Evolutionary conservation across 2,888 invertebrate genomes (phyloP).

Genomic region (Drosophila testacea): DNA sequence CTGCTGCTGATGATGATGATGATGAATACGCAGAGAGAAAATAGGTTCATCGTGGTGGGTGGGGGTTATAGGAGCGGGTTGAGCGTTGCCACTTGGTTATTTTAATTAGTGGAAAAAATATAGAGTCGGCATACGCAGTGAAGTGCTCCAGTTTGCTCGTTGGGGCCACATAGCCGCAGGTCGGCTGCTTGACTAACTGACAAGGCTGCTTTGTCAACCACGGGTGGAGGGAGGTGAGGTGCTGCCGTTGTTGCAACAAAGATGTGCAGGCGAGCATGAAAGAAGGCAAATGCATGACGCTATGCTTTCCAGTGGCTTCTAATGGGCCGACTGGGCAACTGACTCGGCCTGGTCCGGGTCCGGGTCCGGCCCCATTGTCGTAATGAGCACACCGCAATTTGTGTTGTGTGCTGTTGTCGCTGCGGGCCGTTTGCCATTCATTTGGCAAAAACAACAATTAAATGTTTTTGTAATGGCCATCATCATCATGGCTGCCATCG

Average conservation of each 20-base stretch:
- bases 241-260: slow-evolving; percentile 53
- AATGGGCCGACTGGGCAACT: slow-evolving; percentile 46
- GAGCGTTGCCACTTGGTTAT: slow-evolving; percentile 72
- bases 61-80: slow-evolving; percentile 26
- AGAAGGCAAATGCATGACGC: slow-evolving; percentile 66
- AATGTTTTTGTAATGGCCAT: slow-evolving; percentile 80
- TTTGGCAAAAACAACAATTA: slow-evolving; percentile 79
- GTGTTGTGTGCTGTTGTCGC: slow-evolving; percentile 67
- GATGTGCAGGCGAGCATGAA: slow-evolving; percentile 66
- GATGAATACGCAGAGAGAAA: slow-evolving; percentile 34
- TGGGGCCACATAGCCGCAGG: slow-evolving; percentile 72
- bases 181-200: slow-evolving; percentile 55
- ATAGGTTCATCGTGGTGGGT: too few relatives aligned
- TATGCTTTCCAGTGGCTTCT: slow-evolving; percentile 47
- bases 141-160: slow-evolving; percentile 70
- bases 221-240: slow-evolving; percentile 9
- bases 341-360: slow-evolving; percentile 29
- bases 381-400: slow-evolving; percentile 81
- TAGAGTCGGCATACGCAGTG: slow-evolving; percentile 68
- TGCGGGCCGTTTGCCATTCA: slow-evolving; percentile 77
- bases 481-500: slow-evolving; percentile 53
- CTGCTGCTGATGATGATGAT: slow-evolving; percentile 33
- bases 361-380: slow-evolving; percentile 52
- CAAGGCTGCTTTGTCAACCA: slow-evolving; percentile 61
- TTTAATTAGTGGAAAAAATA: slow-evolving; percentile 79